Base-by-base conservation (phyloP, 2,113 vertebrate species). In the Leptobrachium ailaonicum region DNA sequence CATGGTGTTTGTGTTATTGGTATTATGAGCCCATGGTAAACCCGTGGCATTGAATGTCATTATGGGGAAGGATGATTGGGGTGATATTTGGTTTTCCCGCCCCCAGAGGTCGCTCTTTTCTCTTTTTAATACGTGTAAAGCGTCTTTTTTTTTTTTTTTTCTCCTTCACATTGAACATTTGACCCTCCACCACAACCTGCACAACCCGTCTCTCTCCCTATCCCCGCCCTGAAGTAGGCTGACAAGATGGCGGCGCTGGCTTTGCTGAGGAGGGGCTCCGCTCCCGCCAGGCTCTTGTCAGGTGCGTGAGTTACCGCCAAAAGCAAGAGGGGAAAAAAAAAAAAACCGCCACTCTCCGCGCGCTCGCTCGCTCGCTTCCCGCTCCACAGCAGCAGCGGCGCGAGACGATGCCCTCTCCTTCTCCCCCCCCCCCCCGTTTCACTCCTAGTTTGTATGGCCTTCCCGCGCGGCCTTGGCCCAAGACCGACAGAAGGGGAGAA, bases 241-340 rank as follows among this genome's bases (percentile, higher is more conserved):
- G 56, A 60, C 69, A 79, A 79, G 68, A 79, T 79, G 77, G 77
- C 77, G 77, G 69, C 69, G 69, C 32, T 66, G 77, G 40, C 58
- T 40, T 44, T 72, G 40, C 69, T 79, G 58, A 79, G 77, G 77
- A 12, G 77, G 9, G 71, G 44, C 11, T 43, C 58, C 8, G 58
- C 58, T 79, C 68, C 67, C 68, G 77, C 68, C 58, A 69, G 77
- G 77, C 77, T 79, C 11, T 53, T 79, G 1, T 64, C 77, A 79
- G 77, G 77, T 79, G 69, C 69, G 77, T 79, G 60, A n/a, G 41
- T 73, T 79, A 69, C 77, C 77, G 77, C 77, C 77, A 56, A 11
- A 72, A 79, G 20, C 20, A 32, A 32, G 20, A 32, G 20, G 20
- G 20, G 20, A 32, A 32, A 32, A 1, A 32, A 32, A 32, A 32